Evolutionary conservation across 2,888 invertebrate genomes (phyloP), one percentile per base, ranked within the genome.

Genomic region (Eupithecia subfuscata): DNA sequence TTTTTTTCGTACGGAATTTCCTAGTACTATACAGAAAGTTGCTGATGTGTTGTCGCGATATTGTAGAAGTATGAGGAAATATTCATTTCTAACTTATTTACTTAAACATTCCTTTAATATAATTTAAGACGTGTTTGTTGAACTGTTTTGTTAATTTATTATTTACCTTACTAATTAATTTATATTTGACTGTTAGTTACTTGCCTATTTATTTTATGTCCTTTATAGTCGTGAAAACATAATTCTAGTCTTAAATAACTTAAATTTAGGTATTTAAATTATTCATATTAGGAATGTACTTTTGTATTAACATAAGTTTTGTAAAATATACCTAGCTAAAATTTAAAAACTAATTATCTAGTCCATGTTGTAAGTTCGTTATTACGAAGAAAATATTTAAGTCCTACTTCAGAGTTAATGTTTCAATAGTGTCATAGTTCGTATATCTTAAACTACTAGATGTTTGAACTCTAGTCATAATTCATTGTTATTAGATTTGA

Each of bases 41-140:
- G n/a, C 11, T 65, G 37, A 37, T 9, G 16, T 16, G 12, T 37
- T 34, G 34, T 67, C 34, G 12, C 8, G 34, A 64, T n/a, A 67
- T 25, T 56, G 52, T 25, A 68, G 63, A 4, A 63, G 69, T 45
- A 45, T 25, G 18, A 79, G 78, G 79, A 75, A 78, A 63, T 16
- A 16, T 37, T 18, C 12, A 68, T n/a, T 73, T 65, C 60, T 72
- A 68, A 45, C 22, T 74, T n/a, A n/a, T n/a, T 74, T 34, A 34
- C 68, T 76, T 82, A 85, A 85, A 89, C 89, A 90, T 90, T 90
- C 89, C 89, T 87, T 64, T 86, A 85, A 85, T 84, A 85, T 86
- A 68, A 78, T 75, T 83, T 79, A 52, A n/a, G 74, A 77, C 74
- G 79, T 79, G 73, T 80, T 82, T 83, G 82, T 84, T 77, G 82